Conservation (phyloP, 1,140 invertebrate species). For the Heliconius hermathena region DNA sequence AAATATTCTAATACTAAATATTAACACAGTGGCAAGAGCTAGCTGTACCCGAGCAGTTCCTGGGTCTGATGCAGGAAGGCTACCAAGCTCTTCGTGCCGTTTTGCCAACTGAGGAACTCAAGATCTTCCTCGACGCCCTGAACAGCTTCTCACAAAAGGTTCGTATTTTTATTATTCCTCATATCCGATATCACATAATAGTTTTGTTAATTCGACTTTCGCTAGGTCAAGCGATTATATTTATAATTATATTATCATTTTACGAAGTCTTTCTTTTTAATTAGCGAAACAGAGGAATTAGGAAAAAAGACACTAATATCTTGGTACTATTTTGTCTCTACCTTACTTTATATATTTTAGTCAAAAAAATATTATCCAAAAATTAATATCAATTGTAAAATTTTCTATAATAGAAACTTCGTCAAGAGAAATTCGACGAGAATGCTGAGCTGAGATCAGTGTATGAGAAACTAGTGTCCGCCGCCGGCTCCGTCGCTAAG, state of each 20-base stretch:
- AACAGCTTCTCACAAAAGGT: conserved; percentile 84
- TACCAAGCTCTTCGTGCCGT: conserved; percentile 76
- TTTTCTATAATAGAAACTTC: conserved; percentile 73
- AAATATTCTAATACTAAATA: neutral
- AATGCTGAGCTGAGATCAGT: conserved; percentile 82
- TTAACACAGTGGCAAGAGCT: conserved; percentile 64
- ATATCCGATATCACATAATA: too few species aligned
- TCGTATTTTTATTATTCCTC: neutral
- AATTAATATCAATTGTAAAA: too few species aligned
- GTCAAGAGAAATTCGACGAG: conserved; percentile 82
- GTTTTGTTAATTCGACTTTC: too few species aligned
- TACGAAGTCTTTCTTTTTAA: too few species aligned
- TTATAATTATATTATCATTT: too few species aligned
- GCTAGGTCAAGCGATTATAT: too few species aligned
- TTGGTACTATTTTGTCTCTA: too few species aligned
- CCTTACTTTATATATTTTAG: too few species aligned
- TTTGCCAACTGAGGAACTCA: conserved; percentile 83
- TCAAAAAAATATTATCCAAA: too few species aligned
- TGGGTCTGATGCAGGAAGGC: conserved; percentile 78
- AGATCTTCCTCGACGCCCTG: conserved; percentile 80
- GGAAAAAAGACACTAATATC: too few species aligned
- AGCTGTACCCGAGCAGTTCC: conserved; percentile 78
- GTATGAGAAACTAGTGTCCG: conserved; percentile 77
- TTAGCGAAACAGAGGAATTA: too few species aligned
- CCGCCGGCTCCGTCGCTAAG: conserved; percentile 77